Evolutionary conservation across 2,888 invertebrate genomes (phyloP).

Genomic region (Trimorus sp.): DNA sequence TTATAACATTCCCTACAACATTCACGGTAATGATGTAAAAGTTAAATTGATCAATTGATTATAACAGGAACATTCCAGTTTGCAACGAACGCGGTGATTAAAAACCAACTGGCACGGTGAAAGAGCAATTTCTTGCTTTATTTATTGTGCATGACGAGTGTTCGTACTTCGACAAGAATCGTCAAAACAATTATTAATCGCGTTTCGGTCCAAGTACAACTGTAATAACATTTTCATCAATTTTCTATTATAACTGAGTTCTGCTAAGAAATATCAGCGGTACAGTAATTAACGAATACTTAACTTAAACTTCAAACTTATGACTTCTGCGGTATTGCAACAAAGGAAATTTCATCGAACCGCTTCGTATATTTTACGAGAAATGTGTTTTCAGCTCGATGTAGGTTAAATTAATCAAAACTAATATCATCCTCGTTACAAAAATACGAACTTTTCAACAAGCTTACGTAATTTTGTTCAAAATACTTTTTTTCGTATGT

Average conservation of each 20-base stretch:
- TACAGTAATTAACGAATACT: conserved; percentile 60
- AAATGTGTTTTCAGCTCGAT: conserved; percentile 56
- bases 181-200: conserved; percentile 60
- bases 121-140: conserved; percentile 10
- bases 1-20: no score
- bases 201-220: conserved; percentile 54
- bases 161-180: conserved; percentile 44
- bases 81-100: conserved; percentile 16
- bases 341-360: conserved; percentile 56
- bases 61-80: no score
- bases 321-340: conserved; percentile 55
- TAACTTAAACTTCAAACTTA: conserved; percentile 58
- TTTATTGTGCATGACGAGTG: conserved; percentile 26
- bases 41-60: no score
- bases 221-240: conserved; percentile 62
- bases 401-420: conserved; percentile 61
- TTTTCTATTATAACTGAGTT: conserved; percentile 57
- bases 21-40: no score
- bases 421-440: conserved; percentile 58
- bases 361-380: conserved; percentile 57
- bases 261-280: conserved; percentile 51
- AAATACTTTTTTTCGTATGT: no score
- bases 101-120: conserved; percentile 14
- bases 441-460: conserved; percentile 55
- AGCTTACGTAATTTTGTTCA: no score